Base-by-base conservation (phyloP, 2,113 vertebrate genomes). In the Hiodon tergisus region DNA sequence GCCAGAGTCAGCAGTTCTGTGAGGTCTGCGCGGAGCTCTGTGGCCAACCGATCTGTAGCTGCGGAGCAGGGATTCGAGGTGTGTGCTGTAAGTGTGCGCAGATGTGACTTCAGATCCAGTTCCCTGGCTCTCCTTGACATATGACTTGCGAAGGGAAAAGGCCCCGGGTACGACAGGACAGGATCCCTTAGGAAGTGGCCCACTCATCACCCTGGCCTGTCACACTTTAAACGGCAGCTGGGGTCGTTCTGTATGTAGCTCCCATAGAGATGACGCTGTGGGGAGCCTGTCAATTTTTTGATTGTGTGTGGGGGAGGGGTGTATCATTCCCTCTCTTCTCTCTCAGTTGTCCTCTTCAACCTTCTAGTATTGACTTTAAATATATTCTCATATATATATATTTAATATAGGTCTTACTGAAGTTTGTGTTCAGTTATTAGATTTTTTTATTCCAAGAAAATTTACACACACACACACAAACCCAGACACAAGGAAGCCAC, bases 391-490 rank as follows among this genome's bases (percentile, higher is more conserved):
- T 31, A 31, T 31, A 31, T 31, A 31, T 31, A 31, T 2, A 31
- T 31, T 31, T 31, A 31, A 31, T 31, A 31, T 31, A 31, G 31
- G 31, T 31, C 31, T 31, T 31, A 31, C 31, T 31, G 31, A 31
- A 31, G 31, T 31, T 31, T 31, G 31, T 31, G 31, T 31, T 31
- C 31, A 31, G 31, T 31, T 31, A 31, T 31, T 31, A 31, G 31
- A 31, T 31, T 31, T 31, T 31, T 31, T 31, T 31, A 31, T 31
- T 31, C 31, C 31, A 31, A 31, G 31, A 31, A 31, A 31, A 73
- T 67, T 62, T 54, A 71, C 67, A 63, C 61, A 71, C 76, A 52
- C 52, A 13, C 55, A 53, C 14, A 54, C 48, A 51, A 67, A 72
- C 65, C 67, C 14, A 72, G n/a, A 31, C 67, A 62, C 72, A 17